Conservation (phyloP, 1,140 invertebrate genomes). For the Laupala kohalensis region DNA sequence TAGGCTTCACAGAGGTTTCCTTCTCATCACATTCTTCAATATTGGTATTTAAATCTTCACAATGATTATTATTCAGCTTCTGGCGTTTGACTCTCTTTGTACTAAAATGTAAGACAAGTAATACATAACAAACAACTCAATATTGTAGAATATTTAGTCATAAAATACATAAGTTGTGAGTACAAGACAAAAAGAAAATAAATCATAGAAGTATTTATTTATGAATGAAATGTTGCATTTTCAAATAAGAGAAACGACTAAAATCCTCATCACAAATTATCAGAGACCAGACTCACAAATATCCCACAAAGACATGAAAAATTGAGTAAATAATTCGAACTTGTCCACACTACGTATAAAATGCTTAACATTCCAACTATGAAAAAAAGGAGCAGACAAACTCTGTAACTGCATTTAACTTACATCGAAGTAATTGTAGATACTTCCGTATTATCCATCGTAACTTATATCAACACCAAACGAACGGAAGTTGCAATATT, state of each 20-base stretch:
- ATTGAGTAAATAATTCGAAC: no score
- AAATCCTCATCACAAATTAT: no score
- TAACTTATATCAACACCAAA: not conserved
- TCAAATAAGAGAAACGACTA: not conserved
- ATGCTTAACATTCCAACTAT: not conserved
- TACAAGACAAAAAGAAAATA: not conserved
- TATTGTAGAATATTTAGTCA: not conserved
- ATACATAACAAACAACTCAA: not conserved
- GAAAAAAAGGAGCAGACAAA: not conserved
- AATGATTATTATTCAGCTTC: not conserved
- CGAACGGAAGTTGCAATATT: no score
- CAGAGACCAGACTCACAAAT: no score
- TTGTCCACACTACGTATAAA: not conserved
- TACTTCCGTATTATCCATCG: not conserved
- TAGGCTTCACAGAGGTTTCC: not conserved
- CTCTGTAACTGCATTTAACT: not conserved
- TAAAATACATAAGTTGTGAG: not conserved
- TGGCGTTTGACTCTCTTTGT: not conserved
- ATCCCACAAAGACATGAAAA: no score
- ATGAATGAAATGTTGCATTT: not conserved
- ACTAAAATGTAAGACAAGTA: not conserved
- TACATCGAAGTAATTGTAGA: not conserved
- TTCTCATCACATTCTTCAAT: not conserved
- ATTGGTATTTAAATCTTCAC: not conserved
- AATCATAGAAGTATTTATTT: not conserved